Evolutionary conservation across 2,888 invertebrate genomes (phyloP).

Genomic region (Acrobasis suavella): DNA sequence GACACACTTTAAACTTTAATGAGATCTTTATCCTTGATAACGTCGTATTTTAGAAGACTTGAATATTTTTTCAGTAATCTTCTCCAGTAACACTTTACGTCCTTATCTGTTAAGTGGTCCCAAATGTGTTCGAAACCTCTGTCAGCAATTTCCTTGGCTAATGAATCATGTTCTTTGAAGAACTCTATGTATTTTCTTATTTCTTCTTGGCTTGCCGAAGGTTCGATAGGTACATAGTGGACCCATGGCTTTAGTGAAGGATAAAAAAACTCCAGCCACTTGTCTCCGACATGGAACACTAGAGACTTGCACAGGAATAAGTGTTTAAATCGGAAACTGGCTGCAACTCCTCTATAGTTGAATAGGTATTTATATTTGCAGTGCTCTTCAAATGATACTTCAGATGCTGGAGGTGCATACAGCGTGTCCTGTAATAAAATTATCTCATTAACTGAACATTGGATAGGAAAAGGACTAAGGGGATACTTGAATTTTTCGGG

Average conservation of each 20-base stretch:
- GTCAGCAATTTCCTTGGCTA: slow-evolving; percentile 90
- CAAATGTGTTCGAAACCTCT: slow-evolving; percentile 92
- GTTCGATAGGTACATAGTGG: slow-evolving; percentile 93
- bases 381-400: slow-evolving; percentile 94
- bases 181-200: slow-evolving; percentile 89
- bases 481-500: too few relatives aligned
- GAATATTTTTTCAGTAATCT: slow-evolving; percentile 88
- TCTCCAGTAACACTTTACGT: slow-evolving; percentile 94
- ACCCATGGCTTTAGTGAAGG: slow-evolving; percentile 95
- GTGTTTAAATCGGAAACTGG: slow-evolving; percentile 98
- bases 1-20: slow-evolving; percentile 65
- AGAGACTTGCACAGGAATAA: slow-evolving; percentile 95
- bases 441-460: not conserved
- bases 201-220: slow-evolving; percentile 85
- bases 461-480: too few relatives aligned
- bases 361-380: slow-evolving; percentile 97
- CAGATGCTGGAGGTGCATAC: slow-evolving; percentile 90
- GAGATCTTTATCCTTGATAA: slow-evolving; percentile 82
- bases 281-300: slow-evolving; percentile 96
- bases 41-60: slow-evolving; percentile 86
- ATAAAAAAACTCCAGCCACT: slow-evolving; percentile 98
- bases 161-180: slow-evolving; percentile 87
- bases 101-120: slow-evolving; percentile 90
- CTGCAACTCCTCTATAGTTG: slow-evolving; percentile 98
- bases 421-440: slow-evolving; percentile 89